phyloP scores from a whole-genome alignment of 2,797 vertebrate species.

The Sitta carolinensis region DNA sequence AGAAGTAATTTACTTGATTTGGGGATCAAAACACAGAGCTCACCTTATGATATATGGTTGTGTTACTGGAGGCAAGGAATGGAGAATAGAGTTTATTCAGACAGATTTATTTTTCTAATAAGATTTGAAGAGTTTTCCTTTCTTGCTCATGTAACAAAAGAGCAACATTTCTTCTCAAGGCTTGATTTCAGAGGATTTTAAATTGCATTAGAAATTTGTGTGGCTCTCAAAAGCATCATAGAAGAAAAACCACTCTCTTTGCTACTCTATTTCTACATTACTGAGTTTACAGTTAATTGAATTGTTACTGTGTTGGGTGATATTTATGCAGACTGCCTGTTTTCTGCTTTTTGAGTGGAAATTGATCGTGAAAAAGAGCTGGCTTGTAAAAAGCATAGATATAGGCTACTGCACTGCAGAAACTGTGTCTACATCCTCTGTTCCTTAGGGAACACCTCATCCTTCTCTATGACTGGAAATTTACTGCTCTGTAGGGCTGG shows the following conservation, averaged over 20 bases:
- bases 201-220: not conserved
- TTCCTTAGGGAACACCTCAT: not conserved
- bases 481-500: not conserved
- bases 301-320: not conserved
- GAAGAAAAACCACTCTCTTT: not conserved
- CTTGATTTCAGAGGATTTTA: constrained; percentile 16
- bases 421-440: not conserved
- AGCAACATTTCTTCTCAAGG: constrained; percentile 1
- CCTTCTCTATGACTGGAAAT: not conserved
- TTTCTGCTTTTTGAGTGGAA: constrained; percentile 37
- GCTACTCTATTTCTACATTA: not conserved
- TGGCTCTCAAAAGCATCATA: not conserved
- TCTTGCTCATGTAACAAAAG: not conserved
- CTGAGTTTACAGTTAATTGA: not conserved
- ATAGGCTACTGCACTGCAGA: not conserved
- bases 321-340: not conserved
- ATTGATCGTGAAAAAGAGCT: constrained; percentile 20
- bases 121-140: not conserved
- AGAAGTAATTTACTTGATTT: not conserved
- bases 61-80: not conserved
- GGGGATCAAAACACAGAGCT: not conserved
- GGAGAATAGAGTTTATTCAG: not conserved
- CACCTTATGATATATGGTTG: not conserved
- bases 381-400: not conserved
- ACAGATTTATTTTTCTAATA: constrained; percentile 29